Percentiles rank a stretch among this genome's conserved stretches.
These are phyloP conservation scores for Desmodus rotundus DNA, from an alignment of 2,113 vertebrate species.

Conservation along the genomic window DNA sequence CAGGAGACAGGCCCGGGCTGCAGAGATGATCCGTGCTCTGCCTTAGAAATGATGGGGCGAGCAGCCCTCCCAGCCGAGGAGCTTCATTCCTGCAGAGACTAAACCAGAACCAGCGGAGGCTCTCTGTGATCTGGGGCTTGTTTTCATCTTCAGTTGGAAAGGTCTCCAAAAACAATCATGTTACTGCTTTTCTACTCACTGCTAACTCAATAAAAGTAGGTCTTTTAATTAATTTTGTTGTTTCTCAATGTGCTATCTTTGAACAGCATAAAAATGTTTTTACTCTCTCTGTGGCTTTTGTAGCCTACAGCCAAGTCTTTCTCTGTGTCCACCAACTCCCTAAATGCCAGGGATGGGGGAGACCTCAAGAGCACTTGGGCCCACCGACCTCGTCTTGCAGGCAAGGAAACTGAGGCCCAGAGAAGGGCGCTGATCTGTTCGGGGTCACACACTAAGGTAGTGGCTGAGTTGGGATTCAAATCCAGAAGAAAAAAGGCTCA, in stretches of 20 bases:
- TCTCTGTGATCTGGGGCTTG: background rate
- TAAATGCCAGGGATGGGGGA: background rate
- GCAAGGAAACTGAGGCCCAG: background rate
- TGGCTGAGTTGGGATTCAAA: background rate
- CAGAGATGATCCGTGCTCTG: constrained; percentile 50
- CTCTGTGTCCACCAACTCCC: background rate
- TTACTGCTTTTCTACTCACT: constrained; percentile 40
- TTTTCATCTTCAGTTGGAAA: constrained; percentile 45
- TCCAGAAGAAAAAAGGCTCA: background rate
- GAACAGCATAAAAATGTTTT: constrained; percentile 24
- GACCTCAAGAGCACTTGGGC: background rate
- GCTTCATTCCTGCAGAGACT: background rate
- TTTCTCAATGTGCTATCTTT: constrained; percentile 23
- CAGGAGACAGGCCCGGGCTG: constrained; percentile 45
- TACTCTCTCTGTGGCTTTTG: background rate
- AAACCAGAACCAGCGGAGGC: background rate
- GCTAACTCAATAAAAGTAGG: constrained; percentile 55
- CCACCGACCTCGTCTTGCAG: background rate
- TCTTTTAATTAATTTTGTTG: constrained; percentile 60
- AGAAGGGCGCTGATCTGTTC: background rate
- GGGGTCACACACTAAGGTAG: too few relatives aligned
- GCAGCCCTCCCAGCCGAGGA: background rate
- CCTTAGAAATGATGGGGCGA: constrained; percentile 65
- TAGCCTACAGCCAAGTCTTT: background rate
- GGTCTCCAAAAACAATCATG: constrained; percentile 54